These are phyloP conservation scores for Trididemnum nubilum DNA, from an alignment of 23 tunicate genomes.

Conservation along the genomic window DNA sequence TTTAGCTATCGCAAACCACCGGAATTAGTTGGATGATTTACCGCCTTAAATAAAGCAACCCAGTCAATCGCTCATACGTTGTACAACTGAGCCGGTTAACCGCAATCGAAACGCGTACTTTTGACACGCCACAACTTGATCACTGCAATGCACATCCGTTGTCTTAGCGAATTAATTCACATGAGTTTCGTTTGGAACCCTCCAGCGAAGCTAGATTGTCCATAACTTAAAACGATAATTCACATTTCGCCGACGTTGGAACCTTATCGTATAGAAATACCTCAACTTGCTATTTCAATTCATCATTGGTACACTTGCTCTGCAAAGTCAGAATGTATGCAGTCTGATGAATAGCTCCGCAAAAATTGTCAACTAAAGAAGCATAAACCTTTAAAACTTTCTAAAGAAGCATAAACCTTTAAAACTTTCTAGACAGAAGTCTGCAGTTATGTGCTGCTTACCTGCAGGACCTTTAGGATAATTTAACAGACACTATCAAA, in stretches of 20 bases:
- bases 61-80: too few species aligned
- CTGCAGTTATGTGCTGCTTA: slow-evolving; percentile 4
- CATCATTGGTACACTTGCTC: neutral
- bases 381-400: neutral
- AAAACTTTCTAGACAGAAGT: neutral
- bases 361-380: neutral
- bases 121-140: slow-evolving; percentile 16
- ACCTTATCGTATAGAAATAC: neutral
- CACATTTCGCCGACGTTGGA: neutral
- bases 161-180: slow-evolving; percentile 8
- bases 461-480: neutral
- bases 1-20: too few species aligned
- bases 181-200: slow-evolving; percentile 1
- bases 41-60: too few species aligned
- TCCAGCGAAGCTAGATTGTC: neutral
- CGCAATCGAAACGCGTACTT: too few species aligned
- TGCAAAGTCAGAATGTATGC: neutral
- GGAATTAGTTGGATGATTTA: too few species aligned
- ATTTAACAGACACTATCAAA: neutral
- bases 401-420: neutral
- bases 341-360: too few species aligned
- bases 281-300: neutral
- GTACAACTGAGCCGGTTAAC: too few species aligned
- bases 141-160: neutral
- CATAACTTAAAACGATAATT: neutral